Percentiles rank a stretch among this genome's conserved stretches.
phyloP scores from a whole-genome alignment of 2,888 invertebrate genomes.

The Thysanoteuthis rhombus region DNA sequence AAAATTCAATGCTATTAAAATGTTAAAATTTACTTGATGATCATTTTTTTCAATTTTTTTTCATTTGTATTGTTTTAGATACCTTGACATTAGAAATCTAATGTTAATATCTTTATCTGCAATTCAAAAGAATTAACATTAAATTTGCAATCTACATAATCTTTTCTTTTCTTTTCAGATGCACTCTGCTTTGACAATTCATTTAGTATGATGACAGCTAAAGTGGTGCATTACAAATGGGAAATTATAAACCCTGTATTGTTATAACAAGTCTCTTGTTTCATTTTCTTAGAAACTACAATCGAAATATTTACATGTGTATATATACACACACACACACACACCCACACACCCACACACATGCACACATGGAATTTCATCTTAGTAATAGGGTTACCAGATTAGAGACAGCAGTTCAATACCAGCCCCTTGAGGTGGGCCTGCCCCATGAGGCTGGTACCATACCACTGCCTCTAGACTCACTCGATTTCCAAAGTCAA shows the following conservation, averaged over 20 bases:
- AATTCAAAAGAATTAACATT: not conserved
- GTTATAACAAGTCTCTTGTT: not conserved
- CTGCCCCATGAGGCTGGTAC: too few species aligned
- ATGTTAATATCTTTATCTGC: not conserved
- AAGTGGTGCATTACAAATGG: constrained; percentile 82
- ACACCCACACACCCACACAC: not conserved
- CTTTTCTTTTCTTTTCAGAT: constrained; percentile 74
- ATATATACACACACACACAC: not conserved
- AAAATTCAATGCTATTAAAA: too few species aligned
- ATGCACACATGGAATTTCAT: not conserved
- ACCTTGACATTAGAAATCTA: too few species aligned
- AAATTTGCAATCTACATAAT: not conserved
- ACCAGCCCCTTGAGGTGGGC: too few species aligned
- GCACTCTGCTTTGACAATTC: constrained; percentile 87
- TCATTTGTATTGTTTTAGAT: too few species aligned
- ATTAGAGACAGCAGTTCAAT: too few species aligned
- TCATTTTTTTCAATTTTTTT: too few species aligned
- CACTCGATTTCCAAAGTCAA: too few species aligned
- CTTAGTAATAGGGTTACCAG: too few species aligned
- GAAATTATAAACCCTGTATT: constrained; percentile 72
- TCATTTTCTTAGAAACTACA: not conserved
- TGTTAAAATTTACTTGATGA: too few species aligned
- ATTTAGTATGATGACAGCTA: constrained; percentile 82
- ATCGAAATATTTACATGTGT: not conserved
- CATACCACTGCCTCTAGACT: too few species aligned